These are phyloP conservation scores for Acyrthosiphon pisum DNA, from an alignment of 1,140 invertebrate species.

Conservation along the genomic window DNA sequence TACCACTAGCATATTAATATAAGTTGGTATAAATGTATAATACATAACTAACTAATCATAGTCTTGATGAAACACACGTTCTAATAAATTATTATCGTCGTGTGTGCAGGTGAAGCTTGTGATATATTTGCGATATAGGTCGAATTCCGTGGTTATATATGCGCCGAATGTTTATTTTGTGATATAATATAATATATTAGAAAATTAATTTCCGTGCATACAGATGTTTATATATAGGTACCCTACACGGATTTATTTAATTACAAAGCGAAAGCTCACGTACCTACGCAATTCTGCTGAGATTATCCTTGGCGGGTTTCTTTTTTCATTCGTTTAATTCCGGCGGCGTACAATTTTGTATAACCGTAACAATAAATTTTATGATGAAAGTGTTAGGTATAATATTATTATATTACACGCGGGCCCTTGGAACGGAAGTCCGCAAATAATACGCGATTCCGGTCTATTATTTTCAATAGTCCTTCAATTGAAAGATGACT, in stretches of 20 bases:
- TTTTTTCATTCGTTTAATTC: background rate
- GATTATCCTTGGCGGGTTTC: background rate
- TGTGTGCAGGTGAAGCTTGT: too few species aligned
- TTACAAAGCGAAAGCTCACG: background rate
- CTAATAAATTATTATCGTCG: too few species aligned
- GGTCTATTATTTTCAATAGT: background rate
- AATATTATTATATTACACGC: background rate
- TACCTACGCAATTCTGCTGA: background rate
- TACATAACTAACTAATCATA: too few species aligned
- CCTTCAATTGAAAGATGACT: too few species aligned
- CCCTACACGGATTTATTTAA: background rate
- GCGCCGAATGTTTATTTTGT: too few species aligned
- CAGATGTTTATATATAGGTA: background rate
- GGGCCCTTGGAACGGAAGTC: background rate
- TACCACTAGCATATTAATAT: too few species aligned
- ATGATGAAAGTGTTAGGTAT: background rate
- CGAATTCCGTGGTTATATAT: too few species aligned
- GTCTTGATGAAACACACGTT: too few species aligned
- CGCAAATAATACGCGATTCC: background rate
- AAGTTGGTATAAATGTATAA: too few species aligned
- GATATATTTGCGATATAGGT: too few species aligned
- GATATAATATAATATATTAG: background rate
- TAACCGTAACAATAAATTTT: background rate
- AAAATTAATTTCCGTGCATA: background rate
- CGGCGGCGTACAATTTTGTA: background rate